A percentile compares a stretch with the other conserved stretches of the same genome.
Conservation (phyloP, 2,113 vertebrate species). For the Coregonus clupeaformis region DNA sequence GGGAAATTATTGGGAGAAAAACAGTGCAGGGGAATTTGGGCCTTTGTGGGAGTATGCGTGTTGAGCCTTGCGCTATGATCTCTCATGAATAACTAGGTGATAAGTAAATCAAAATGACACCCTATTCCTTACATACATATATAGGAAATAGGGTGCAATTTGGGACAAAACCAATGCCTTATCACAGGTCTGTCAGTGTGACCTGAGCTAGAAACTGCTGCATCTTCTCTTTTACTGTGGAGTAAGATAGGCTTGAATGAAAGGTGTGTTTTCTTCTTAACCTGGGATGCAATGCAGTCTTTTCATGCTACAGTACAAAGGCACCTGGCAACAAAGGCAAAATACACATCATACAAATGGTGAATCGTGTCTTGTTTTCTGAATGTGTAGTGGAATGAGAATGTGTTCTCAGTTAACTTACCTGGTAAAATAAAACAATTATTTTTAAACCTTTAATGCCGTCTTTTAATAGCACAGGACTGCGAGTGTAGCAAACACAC, state of each 20-base stretch:
- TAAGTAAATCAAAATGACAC: slow-evolving; percentile 13
- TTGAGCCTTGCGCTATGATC: slow-evolving; percentile 31
- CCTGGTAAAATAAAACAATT: too few relatives aligned
- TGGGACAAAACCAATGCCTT: slow-evolving; percentile 7
- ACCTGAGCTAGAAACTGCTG: neutral
- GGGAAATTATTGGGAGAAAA: slow-evolving; percentile 27
- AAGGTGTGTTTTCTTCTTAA: neutral
- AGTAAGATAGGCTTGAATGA: neutral
- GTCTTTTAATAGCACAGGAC: neutral
- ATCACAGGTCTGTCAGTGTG: neutral
- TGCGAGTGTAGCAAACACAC: neutral
- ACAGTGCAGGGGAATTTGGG: slow-evolving; percentile 11
- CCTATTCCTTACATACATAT: too few relatives aligned
- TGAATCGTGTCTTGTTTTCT: too few relatives aligned
- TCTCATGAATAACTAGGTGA: neutral
- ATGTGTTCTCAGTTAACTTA: too few relatives aligned
- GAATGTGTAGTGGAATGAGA: too few relatives aligned
- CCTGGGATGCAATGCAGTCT: too few relatives aligned
- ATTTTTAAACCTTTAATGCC: too few relatives aligned
- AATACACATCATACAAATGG: too few relatives aligned
- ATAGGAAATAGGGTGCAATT: too few relatives aligned
- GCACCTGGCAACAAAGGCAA: too few relatives aligned
- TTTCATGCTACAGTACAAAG: too few relatives aligned
- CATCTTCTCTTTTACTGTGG: neutral
- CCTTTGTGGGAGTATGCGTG: slow-evolving; percentile 27